Conservation (phyloP, 2,888 invertebrate species). For the Bombyx huttoni region DNA sequence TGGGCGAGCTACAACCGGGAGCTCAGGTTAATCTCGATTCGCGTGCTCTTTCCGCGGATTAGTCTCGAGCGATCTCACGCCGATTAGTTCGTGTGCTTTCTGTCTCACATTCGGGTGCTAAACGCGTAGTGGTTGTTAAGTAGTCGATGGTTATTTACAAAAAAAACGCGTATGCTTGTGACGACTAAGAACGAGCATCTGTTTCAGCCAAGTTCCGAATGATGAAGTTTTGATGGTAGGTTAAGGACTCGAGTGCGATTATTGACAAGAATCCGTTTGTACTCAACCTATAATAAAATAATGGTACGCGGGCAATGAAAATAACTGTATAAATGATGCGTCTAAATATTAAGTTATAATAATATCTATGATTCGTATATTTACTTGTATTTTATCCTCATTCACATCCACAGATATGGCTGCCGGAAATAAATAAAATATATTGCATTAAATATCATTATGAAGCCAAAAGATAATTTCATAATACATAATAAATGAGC, state of each 20-base stretch:
- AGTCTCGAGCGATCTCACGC: slow-evolving; percentile 16
- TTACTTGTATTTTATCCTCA: slow-evolving; percentile 54
- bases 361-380: slow-evolving; percentile 40
- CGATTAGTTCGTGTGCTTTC: slow-evolving; percentile 25
- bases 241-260: no score
- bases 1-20: slow-evolving; percentile 79
- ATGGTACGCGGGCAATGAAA: slow-evolving; percentile 8
- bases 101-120: slow-evolving; percentile 28
- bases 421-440: slow-evolving; percentile 58
- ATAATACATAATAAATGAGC: slow-evolving; percentile 7
- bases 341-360: slow-evolving; percentile 41
- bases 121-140: slow-evolving; percentile 31
- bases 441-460: slow-evolving; percentile 36
- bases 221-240: slow-evolving; percentile 1
- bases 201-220: slow-evolving; percentile 12
- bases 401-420: slow-evolving; percentile 55
- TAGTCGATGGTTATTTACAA: slow-evolving; percentile 36
- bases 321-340: slow-evolving; percentile 27
- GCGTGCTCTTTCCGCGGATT: slow-evolving; percentile 7
- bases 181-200: slow-evolving; percentile 10
- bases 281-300: not conserved
- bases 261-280: not conserved
- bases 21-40: slow-evolving; percentile 49
- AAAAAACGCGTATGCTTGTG: slow-evolving; percentile 6
- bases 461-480: slow-evolving; percentile 28